Conservation (phyloP, 2,113 vertebrate species). For the Cavia porcellus region DNA sequence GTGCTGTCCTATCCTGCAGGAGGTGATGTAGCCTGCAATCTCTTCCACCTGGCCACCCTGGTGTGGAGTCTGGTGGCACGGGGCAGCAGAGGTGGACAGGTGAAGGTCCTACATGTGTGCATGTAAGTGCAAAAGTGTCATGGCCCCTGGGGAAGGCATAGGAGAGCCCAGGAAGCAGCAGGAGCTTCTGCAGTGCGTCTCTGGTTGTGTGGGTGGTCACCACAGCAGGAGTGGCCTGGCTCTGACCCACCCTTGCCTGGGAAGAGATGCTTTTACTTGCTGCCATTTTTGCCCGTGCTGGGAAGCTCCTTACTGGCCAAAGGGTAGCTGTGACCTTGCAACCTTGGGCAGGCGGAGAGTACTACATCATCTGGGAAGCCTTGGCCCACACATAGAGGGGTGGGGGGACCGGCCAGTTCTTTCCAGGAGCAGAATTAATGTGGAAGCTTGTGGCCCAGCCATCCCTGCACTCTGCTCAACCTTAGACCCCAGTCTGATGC, state of each 20-base stretch:
- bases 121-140: background rate
- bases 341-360: background rate
- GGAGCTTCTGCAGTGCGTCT: background rate
- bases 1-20: background rate
- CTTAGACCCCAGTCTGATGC: background rate
- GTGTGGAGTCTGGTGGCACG: accelerated
- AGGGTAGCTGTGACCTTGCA: background rate
- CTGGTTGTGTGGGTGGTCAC: background rate
- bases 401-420: background rate
- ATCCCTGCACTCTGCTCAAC: background rate
- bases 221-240: background rate
- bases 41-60: accelerated
- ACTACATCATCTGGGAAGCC: background rate
- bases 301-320: background rate
- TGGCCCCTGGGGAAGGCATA: background rate
- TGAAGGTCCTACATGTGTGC: background rate
- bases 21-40: background rate
- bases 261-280: background rate
- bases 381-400: background rate
- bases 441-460: background rate
- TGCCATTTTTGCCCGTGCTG: background rate
- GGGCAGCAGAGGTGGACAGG: too few relatives aligned
- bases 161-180: too few relatives aligned
- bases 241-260: background rate
- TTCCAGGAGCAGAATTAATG: accelerated